phyloP scores from a whole-genome alignment of 2,888 invertebrate species.

The Harpalus rubripes region DNA sequence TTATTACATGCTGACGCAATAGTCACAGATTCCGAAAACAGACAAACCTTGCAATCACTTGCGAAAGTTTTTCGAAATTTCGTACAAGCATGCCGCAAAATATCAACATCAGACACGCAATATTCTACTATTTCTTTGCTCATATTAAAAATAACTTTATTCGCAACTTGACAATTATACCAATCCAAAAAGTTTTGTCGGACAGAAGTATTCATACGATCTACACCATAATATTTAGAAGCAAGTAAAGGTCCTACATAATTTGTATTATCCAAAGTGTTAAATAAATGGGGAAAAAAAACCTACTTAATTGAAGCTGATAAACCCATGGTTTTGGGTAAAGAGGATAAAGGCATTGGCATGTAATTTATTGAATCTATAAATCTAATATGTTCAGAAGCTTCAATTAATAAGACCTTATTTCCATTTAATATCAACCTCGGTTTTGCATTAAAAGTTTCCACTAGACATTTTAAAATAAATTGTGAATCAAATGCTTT shows the following conservation, averaged over 20 bases:
- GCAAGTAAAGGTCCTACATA: no score
- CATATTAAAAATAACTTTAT: no score
- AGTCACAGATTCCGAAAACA: slow-evolving; percentile 70
- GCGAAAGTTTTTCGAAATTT: no score
- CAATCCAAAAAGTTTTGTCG: no score
- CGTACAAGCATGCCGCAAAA: no score
- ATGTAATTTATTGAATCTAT: slow-evolving; percentile 31
- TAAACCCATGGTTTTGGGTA: slow-evolving; percentile 67
- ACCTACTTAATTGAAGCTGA: slow-evolving; percentile 66
- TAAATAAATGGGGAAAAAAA: slow-evolving; percentile 70
- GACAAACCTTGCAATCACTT: no score
- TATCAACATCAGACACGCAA: no score
- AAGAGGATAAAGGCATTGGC: slow-evolving; percentile 68
- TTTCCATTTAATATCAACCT: background rate
- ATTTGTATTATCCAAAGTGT: slow-evolving; percentile 70
- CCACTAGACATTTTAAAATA: slow-evolving; percentile 55
- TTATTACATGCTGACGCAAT: slow-evolving; percentile 71
- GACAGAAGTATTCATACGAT: no score
- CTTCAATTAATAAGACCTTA: slow-evolving; percentile 17
- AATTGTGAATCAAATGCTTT: slow-evolving; percentile 53
- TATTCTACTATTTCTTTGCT: no score
- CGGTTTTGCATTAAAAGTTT: slow-evolving; percentile 68
- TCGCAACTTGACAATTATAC: no score
- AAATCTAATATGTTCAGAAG: slow-evolving; percentile 56
- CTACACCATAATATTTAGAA: no score